Conservation (phyloP, 2,888 invertebrate species). For the Galerucella pusilla region DNA sequence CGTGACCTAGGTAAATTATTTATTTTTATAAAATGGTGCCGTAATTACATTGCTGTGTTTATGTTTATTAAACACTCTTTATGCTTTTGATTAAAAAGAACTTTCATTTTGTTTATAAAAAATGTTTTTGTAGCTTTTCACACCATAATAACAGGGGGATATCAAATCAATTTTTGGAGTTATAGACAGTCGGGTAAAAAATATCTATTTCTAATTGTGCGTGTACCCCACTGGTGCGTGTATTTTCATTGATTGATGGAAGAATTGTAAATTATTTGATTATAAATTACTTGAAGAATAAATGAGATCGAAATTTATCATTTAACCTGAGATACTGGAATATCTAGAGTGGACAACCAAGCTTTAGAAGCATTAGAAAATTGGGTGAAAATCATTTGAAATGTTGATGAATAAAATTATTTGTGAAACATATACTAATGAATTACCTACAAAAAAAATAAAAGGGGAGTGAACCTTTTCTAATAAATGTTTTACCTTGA, state of each 20-base stretch:
- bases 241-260: slow-evolving; percentile 25
- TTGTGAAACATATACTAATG: no score
- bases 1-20: neutral
- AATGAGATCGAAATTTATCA: neutral
- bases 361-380: neutral
- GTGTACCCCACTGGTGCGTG: slow-evolving; percentile 32
- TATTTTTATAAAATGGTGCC: no score
- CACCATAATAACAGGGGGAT: neutral
- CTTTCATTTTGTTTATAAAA: no score
- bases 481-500: no score
- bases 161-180: no score
- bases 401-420: no score
- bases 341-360: slow-evolving; percentile 6
- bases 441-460: no score
- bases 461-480: no score
- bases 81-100: no score
- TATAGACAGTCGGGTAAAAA: neutral
- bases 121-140: neutral
- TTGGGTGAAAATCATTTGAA: no score
- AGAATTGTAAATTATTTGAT: neutral
- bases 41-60: no score
- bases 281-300: slow-evolving; percentile 14
- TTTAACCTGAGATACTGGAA: neutral
- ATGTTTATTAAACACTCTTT: no score
- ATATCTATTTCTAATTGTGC: slow-evolving; percentile 32